Base-by-base conservation (phyloP, 2,113 vertebrate genomes). In the Electrona antarctica region DNA sequence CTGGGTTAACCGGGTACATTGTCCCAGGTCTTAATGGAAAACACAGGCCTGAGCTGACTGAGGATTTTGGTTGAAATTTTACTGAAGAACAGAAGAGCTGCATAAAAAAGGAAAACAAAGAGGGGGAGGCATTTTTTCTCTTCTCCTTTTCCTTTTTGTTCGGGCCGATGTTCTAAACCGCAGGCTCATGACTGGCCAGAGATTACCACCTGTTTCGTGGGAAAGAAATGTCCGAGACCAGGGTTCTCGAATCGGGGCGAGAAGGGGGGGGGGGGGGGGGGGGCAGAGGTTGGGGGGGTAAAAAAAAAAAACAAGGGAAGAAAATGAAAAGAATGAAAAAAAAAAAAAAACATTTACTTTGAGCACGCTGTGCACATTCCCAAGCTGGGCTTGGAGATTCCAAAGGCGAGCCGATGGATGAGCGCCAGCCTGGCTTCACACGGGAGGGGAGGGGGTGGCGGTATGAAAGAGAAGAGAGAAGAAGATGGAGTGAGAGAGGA, bases 381-480 rank as follows among this genome's bases (percentile, higher is more conserved):
- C 49, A 63, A 62, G 66, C 68, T 82, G 66, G 68, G 62, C 78
- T 77, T 57, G 14, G 64, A 79, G 81, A 84, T 82, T 90, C 77
- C 81, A 69, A 77, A 85, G 82, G 74, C 81, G 74, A 83, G 74
- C 75, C 74, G 81, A 76, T 87, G 86, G 86, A 89, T 75, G 74
- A 12, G 64, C 83, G 84, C 82, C 85, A 86, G 80, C 66, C 14
- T 1, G 33, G 45, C 74, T 78, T 83, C 76, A 83, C 84, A 81
- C 64, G 8, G 71, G 84, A 81, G 78, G 80, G 67, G 46, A 84
- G 75, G 76, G 81, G 78, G 85, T 33, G 84, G 80, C 66, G 82
- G 83, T 82, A 77, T 76, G 83, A 15, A 28, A 21, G 29, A 56
- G 50, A 62, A 9, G 52, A 64, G 14, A 50, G 52, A 7, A 41